Conservation (phyloP, 2,797 vertebrate species). For the Potorous gilbertii region DNA sequence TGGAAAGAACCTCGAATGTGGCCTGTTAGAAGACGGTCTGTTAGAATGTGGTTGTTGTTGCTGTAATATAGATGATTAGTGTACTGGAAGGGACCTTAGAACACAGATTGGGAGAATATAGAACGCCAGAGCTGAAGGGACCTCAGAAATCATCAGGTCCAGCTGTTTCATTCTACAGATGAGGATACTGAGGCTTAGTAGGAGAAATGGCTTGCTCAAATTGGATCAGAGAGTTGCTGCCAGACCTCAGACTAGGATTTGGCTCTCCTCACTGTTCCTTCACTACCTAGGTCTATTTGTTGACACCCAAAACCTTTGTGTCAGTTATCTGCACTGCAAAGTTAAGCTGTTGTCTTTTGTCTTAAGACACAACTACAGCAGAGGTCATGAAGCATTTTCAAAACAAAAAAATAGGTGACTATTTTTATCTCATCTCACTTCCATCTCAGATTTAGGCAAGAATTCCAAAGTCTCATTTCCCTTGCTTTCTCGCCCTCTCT, state of each 20-base stretch:
- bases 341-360: neutral
- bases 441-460: neutral
- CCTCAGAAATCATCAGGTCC: neutral
- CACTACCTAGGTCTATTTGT: neutral
- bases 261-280: neutral
- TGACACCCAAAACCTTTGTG: neutral
- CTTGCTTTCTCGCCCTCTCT: slow-evolving; percentile 35
- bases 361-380: neutral
- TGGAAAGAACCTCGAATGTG: neutral
- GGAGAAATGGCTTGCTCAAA: neutral
- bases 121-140: neutral
- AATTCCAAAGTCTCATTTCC: neutral
- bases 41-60: neutral
- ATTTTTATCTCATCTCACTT: neutral
- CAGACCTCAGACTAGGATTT: neutral
- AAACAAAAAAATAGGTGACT: neutral
- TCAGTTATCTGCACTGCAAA: neutral
- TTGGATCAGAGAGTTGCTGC: neutral
- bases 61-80: neutral
- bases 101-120: neutral
- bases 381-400: neutral
- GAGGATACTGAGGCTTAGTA: neutral
- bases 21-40: neutral
- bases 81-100: neutral
- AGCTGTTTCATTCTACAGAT: neutral